These are phyloP conservation scores for Drosophila phalerata DNA, from an alignment of 2,888 invertebrate genomes.

Conservation along the genomic window DNA sequence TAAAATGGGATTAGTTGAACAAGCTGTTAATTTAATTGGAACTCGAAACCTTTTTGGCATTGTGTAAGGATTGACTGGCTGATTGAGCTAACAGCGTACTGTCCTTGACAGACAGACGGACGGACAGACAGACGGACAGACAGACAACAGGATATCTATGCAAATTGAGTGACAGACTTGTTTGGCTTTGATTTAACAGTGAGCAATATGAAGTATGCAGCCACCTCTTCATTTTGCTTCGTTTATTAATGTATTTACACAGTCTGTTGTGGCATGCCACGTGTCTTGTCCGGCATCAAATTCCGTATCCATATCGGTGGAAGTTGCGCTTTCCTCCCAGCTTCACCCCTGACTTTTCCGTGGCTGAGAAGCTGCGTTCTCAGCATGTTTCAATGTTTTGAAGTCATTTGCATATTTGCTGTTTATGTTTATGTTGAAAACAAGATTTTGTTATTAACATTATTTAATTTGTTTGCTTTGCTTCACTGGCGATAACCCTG, in stretches of 20 bases:
- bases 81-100: conserved; percentile 10
- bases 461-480: conserved; percentile 76
- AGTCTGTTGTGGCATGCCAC: conserved; percentile 27
- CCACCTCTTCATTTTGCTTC: neutral
- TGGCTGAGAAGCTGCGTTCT: conserved; percentile 34
- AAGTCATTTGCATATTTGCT: conserved; percentile 78
- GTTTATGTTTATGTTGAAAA: conserved; percentile 79
- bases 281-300: conserved; percentile 28
- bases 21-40: conserved; percentile 15
- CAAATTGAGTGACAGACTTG: conserved; percentile 56
- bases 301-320: conserved; percentile 12
- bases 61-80: conserved; percentile 1
- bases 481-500: conserved; percentile 34
- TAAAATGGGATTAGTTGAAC: conserved; percentile 4
- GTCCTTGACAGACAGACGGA: conserved; percentile 21
- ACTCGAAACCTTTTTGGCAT: neutral
- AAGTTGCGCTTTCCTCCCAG: neutral
- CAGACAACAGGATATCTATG: conserved; percentile 43
- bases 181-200: conserved; percentile 53
- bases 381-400: conserved; percentile 67
- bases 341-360: conserved; percentile 15
- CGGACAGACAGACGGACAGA: conserved; percentile 12
- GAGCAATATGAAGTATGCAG: conserved; percentile 27
- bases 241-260: conserved; percentile 14
- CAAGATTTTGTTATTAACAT: conserved; percentile 80